Evolutionary conservation across 2,888 invertebrate genomes (phyloP), one percentile per base, ranked within the genome.

Genomic region (Drosophila fulvimacula): DNA sequence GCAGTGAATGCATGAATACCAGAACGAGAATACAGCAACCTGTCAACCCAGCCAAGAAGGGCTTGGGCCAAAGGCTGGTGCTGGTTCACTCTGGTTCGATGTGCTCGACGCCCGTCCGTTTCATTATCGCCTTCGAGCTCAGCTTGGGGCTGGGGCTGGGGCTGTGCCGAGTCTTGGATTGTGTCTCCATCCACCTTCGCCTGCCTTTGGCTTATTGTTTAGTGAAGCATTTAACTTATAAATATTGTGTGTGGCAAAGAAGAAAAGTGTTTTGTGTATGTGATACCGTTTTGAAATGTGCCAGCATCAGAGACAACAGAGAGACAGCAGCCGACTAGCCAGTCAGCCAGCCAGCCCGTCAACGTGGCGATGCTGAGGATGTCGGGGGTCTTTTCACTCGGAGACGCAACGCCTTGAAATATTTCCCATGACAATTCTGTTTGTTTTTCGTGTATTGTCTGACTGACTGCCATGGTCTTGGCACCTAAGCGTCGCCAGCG

Each of bases 361-460:
- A 19, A 49, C 38, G 30, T 38, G 52, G 51, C 30, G 36, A 19
- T 41, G 70, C 19, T 34, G 65, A 53, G 48, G 62, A 48, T 38
- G 52, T 27, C 52, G 52, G 52, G 55, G 39, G 55, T 30, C 17
- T 30, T 53, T 36, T 57, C 56, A 19, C 57, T 53, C 69, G 1
- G 24, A 76, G 69, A 72, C 59, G 69, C 72, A 74, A 62, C 62
- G 82, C 79, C 70, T 53, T 79, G 69, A 89, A 88, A 84, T 81
- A 82, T 86, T 88, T 88, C 88, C 88, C 89, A 89, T 89, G 88
- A 89, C 89, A 88, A 82, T 82, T 88, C 81, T 88, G 89, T 89
- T 89, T 89, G 84, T 77, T 88, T 89, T 88, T 86, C 88, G 82
- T 88, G 83, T 59, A 86, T 83, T 83, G 83, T 86, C 84, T 81